Evolutionary conservation across 2,797 vertebrate genomes (phyloP), one percentile per base, ranked within the genome.

Genomic region (Ceyx erithaca): DNA sequence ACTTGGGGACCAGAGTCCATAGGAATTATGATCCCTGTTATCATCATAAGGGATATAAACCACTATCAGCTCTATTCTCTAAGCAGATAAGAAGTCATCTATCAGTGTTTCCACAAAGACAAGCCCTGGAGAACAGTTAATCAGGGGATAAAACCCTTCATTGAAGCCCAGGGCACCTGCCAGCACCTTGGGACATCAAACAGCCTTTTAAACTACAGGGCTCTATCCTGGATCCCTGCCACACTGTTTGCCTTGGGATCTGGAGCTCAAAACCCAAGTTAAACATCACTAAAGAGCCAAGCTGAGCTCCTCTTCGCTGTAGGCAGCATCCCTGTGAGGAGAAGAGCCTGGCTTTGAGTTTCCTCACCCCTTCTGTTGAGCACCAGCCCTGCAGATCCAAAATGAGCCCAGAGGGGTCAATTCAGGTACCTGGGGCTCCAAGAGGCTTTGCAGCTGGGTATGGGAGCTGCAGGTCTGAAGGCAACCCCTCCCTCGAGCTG

Each of bases 351-450:
- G 1, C 49, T 67, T 10, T 7, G 9, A 5, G 12, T 62, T 21
- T 54, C 17, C 67, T 68, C 79, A 31, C 26, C 37, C 26, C 37
- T 59, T 25, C 71, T 3, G 2, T 37, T 66, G 14, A 64, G 33
- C 41, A 20, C 12, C 35, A 23, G 23, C 41, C n/a, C 46, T 4
- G 7, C 30, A 6, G 20, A 4, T 35, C 51, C 41, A 23, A 14
- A 62, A 30, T 13, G 6, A 13, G 41, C 33, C 17, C 57, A 9
- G 46, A 20, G 26, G 0, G 3, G 14, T 22, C 52, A 59, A 12
- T 46, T 3, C 9, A 3, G 15, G 7, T 3, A 17, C 19, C 45
- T 22, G 3, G 0, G 0, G 5, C 23, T 11, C 12, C 10, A 2
- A 5, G 23, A 58, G 43, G 40, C 1, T 12, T 48, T 40, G 26